These are phyloP conservation scores for Cordilura impudica DNA, from an alignment of 2,888 invertebrate species.

Conservation along the genomic window DNA sequence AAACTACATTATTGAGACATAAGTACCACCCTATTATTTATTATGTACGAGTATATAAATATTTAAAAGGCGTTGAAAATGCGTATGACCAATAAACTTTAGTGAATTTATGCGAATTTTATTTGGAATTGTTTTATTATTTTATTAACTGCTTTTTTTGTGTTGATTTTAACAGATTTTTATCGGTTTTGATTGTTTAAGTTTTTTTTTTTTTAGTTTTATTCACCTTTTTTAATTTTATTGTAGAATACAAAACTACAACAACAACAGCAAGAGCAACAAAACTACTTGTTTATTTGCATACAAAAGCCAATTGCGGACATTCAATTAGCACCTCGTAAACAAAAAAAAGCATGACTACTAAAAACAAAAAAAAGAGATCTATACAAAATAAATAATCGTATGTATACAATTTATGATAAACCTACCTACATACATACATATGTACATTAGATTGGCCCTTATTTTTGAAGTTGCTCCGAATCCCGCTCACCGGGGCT, in stretches of 20 bases:
- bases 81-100: conserved; percentile 38
- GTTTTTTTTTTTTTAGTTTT: neutral
- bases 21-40: neutral
- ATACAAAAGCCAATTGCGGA: conserved; percentile 51
- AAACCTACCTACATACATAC: neutral
- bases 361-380: neutral
- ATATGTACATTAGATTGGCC: too few species aligned
- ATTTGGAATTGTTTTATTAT: neutral
- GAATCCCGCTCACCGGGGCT: too few species aligned
- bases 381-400: neutral
- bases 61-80: neutral
- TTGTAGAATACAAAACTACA: neutral
- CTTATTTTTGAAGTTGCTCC: too few species aligned
- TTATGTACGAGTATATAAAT: neutral
- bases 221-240: neutral
- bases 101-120: conserved; percentile 16
- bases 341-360: conserved; percentile 32
- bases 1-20: neutral
- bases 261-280: neutral
- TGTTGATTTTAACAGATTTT: conserved; percentile 15
- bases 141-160: conserved; percentile 16
- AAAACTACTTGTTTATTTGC: conserved; percentile 48
- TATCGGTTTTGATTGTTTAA: conserved; percentile 11
- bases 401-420: neutral
- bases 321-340: conserved; percentile 55